A percentile compares a stretch with the other conserved stretches of the same genome.
phyloP scores from a whole-genome alignment of 92 coral and sea anemone species.

The Muricea muricata region DNA sequence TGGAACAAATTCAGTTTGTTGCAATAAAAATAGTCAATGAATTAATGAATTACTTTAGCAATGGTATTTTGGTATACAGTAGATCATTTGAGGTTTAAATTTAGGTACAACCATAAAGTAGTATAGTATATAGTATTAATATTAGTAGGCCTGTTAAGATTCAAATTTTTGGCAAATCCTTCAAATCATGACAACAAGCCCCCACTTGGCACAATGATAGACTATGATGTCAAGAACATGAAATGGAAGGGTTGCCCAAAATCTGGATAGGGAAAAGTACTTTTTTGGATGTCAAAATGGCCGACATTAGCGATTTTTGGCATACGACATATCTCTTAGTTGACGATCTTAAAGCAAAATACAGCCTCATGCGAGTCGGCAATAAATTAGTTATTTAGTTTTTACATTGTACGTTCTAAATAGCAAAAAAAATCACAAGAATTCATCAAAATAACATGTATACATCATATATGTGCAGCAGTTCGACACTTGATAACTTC shows the following conservation, averaged over 20 bases:
- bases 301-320: background rate
- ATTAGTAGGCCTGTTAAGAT: background rate
- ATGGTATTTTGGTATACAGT: no score
- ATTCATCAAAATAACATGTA: background rate
- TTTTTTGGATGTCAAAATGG: background rate
- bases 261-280: background rate
- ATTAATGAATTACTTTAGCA: no score
- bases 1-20: no score
- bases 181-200: background rate
- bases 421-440: background rate
- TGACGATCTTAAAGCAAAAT: background rate
- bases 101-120: no score
- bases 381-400: background rate
- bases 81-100: no score
- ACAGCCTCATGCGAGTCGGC: background rate
- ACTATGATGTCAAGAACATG: background rate
- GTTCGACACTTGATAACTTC: no score
- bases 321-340: background rate
- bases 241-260: constrained; percentile 17
- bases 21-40: no score
- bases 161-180: background rate
- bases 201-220: background rate
- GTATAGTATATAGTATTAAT: no score
- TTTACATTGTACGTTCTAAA: background rate
- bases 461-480: background rate